Evolutionary conservation across 2,888 invertebrate genomes (phyloP).

Genomic region (Chorisops tibialis): DNA sequence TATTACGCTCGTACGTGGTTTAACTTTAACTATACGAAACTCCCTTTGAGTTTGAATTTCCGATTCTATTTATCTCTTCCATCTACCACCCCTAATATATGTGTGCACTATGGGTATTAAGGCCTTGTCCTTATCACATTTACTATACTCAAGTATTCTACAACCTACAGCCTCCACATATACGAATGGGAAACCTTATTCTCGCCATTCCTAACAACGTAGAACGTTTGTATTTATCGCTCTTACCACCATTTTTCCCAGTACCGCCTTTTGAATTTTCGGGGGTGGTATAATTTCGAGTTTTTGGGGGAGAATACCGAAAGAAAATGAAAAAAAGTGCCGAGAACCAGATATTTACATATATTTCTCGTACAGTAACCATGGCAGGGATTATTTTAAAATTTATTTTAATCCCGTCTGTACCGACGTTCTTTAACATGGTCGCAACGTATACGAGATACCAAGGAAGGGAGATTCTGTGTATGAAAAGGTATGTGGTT

Average conservation of each 20-base stretch:
- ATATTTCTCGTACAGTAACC: constrained; percentile 29
- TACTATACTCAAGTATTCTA: neutral
- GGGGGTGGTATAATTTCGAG: constrained; percentile 32
- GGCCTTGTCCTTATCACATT: constrained; percentile 30
- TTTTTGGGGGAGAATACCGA: neutral
- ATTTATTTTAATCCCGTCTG: constrained; percentile 35
- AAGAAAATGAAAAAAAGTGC: constrained; percentile 4
- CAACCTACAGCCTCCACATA: constrained; percentile 9
- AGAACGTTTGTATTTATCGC: constrained; percentile 30
- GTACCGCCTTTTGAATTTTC: constrained; percentile 26
- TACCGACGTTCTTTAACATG: constrained; percentile 31
- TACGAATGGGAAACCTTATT: constrained; percentile 10
- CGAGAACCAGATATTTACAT: constrained; percentile 26
- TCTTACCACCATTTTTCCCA: constrained; percentile 2
- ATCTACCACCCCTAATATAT: constrained; percentile 29
- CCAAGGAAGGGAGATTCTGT: too few relatives aligned
- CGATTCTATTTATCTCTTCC: constrained; percentile 29
- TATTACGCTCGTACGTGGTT: constrained; percentile 30
- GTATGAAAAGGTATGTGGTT: too few relatives aligned
- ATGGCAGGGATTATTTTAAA: constrained; percentile 34
- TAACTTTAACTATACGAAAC: constrained; percentile 31
- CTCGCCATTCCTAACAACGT: constrained; percentile 18
- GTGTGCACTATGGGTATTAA: constrained; percentile 27
- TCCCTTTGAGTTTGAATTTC: constrained; percentile 32
- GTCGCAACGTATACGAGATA: neutral